phyloP scores from a whole-genome alignment of 2,888 invertebrate genomes.

The Criorhina ranunculi region DNA sequence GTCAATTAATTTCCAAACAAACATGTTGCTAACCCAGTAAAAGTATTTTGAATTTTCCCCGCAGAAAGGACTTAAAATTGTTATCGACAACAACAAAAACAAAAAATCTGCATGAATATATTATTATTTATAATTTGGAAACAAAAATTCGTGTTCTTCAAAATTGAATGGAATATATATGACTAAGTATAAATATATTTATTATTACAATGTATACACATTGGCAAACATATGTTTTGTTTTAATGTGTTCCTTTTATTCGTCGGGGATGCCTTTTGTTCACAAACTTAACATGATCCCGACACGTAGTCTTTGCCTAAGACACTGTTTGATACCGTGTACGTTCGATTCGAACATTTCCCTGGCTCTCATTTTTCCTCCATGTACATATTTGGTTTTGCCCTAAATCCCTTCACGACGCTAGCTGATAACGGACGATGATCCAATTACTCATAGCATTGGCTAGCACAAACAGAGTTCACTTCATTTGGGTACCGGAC shows the following conservation, averaged over 20 bases:
- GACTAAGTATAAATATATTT: slow-evolving; percentile 73
- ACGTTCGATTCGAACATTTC: too few relatives aligned
- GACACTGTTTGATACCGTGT: too few relatives aligned
- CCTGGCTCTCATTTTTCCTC: too few relatives aligned
- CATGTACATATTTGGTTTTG: too few relatives aligned
- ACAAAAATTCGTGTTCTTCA: slow-evolving; percentile 64
- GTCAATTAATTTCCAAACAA: slow-evolving; percentile 47
- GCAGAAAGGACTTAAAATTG: slow-evolving; percentile 8
- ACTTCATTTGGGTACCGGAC: too few relatives aligned
- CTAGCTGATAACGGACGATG: too few relatives aligned
- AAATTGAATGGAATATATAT: slow-evolving; percentile 58
- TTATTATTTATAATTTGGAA: slow-evolving; percentile 51
- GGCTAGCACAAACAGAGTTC: too few relatives aligned
- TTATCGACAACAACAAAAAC: slow-evolving; percentile 7
- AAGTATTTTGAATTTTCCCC: slow-evolving; percentile 30
- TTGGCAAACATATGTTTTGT: slow-evolving; percentile 52
- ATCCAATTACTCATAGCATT: too few relatives aligned
- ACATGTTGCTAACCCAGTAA: slow-evolving; percentile 24
- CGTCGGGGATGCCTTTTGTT: neutral
- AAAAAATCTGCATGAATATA: slow-evolving; percentile 39
- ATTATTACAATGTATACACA: slow-evolving; percentile 70
- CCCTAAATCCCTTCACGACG: too few relatives aligned
- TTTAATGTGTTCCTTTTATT: neutral
- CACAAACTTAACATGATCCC: too few relatives aligned
- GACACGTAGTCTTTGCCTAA: too few relatives aligned